Percentiles rank a stretch among this genome's conserved stretches.
These are phyloP conservation scores for Xylota sylvarum DNA, from an alignment of 2,888 invertebrate species.

Conservation along the genomic window DNA sequence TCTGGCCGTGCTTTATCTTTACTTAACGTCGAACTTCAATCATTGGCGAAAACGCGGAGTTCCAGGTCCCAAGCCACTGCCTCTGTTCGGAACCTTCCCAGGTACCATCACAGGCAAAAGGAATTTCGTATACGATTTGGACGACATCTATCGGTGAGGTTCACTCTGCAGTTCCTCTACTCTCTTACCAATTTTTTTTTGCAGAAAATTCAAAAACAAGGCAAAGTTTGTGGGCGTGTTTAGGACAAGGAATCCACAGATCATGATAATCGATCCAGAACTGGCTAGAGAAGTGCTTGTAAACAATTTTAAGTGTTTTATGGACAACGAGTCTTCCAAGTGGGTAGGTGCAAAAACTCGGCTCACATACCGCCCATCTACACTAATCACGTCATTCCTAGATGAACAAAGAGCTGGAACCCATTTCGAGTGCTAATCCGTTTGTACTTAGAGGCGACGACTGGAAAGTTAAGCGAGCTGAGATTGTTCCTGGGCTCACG, in stretches of 20 bases:
- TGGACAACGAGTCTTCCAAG: conserved; percentile 80
- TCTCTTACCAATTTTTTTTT: not conserved
- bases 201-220: conserved; percentile 81
- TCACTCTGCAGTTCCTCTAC: too few relatives aligned
- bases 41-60: conserved; percentile 82
- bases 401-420: conserved; percentile 76
- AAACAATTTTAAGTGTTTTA: conserved; percentile 83
- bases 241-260: conserved; percentile 81
- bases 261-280: conserved; percentile 84
- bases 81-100: conserved; percentile 79
- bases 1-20: conserved; percentile 49
- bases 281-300: conserved; percentile 83
- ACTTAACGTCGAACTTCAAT: conserved; percentile 78
- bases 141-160: conserved; percentile 83
- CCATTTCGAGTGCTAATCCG: conserved; percentile 79
- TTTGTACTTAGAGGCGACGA: conserved; percentile 79
- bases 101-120: conserved; percentile 79
- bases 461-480: conserved; percentile 79
- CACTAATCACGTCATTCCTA: conserved; percentile 7
- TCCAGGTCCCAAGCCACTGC: conserved; percentile 79
- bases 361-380: conserved; percentile 10
- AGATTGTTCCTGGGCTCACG: conserved; percentile 78
- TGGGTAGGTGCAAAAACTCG: conserved; percentile 62
- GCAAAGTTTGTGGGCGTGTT: conserved; percentile 84
- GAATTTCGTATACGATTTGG: conserved; percentile 82